These are phyloP conservation scores for Nylanderia fulva DNA, from an alignment of 1,140 invertebrate genomes.

Conservation along the genomic window DNA sequence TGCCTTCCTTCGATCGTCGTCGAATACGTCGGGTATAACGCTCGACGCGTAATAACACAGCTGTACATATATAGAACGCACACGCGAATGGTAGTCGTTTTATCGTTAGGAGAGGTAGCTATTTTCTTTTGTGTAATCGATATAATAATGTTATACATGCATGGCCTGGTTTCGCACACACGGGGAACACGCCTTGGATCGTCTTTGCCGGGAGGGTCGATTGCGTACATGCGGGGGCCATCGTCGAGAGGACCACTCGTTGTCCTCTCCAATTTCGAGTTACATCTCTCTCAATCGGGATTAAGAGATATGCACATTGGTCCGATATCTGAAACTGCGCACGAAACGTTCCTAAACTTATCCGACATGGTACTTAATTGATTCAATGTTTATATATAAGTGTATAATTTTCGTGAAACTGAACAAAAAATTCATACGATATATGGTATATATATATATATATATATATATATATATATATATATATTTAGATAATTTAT, in stretches of 20 bases:
- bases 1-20: conserved; percentile 8
- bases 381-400: no score
- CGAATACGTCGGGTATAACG: conserved; percentile 15
- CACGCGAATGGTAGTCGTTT: conserved; percentile 48
- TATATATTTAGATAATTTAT: background rate
- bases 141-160: conserved; percentile 60
- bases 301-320: conserved; percentile 13
- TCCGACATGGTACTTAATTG: no score
- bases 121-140: conserved; percentile 63
- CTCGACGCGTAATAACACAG: conserved; percentile 35
- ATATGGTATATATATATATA: no score
- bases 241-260: background rate
- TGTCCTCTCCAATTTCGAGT: conserved; percentile 34
- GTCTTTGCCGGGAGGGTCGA: conserved; percentile 38
- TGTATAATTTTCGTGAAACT: background rate
- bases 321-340: no score
- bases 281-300: background rate
- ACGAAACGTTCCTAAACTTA: background rate
- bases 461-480: no score
- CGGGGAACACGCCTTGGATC: conserved; percentile 48
- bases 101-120: conserved; percentile 51
- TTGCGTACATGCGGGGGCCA: conserved; percentile 27
- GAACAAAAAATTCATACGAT: no score
- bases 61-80: conserved; percentile 28
- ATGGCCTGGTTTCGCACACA: conserved; percentile 53